Base-by-base conservation (phyloP, 2,113 vertebrate species). In the Tautogolabrus adspersus region DNA sequence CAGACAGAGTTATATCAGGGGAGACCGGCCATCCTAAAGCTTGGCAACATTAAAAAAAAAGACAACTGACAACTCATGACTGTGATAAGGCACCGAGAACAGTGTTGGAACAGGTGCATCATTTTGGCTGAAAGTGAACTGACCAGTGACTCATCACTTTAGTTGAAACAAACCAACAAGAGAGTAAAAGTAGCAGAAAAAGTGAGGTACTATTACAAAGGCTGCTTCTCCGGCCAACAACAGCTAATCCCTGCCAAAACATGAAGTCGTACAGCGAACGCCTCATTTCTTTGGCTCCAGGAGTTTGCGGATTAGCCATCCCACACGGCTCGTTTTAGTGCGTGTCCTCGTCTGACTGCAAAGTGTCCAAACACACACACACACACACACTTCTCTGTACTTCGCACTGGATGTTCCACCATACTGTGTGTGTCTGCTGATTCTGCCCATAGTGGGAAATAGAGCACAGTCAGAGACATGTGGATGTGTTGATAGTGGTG, bases 241-340 rank as follows among this genome's bases (percentile, higher is more conserved):
- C 66, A 63, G 26, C 26, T 64, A 37, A 57, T 70, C 26, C 38
- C 59, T 69, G 58, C 66, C 75, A 69, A 56, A 63, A 63, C 47
- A 44, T 77, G 22, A 40, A 66, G 30, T 58, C 1, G 2, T 37
- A 66, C 40, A 66, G n/a, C 13, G 22, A 11, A 60, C 19, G 9
- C 64, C 64, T 67, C 37, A 61, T 62, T 69, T 69, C 61, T 77
- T 56, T 77, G 49, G 49, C 58, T 77, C 26, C 57, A 56, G 26
- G 51, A 55, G 23, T 52, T 49, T 34, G 37, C 6, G 10, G 10
- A 56, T 44, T 54, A 47, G 15, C 18, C 12, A 44, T 46, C 47
- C 64, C 12, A 34, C 23, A 46, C 40, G 23, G 23, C 46, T 61
- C 19, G 34, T 18, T 76, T 61, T 55, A 61, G 47, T 47, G 49